phyloP scores from a whole-genome alignment of 2,797 vertebrate genomes.

The Semotilus atromaculatus region DNA sequence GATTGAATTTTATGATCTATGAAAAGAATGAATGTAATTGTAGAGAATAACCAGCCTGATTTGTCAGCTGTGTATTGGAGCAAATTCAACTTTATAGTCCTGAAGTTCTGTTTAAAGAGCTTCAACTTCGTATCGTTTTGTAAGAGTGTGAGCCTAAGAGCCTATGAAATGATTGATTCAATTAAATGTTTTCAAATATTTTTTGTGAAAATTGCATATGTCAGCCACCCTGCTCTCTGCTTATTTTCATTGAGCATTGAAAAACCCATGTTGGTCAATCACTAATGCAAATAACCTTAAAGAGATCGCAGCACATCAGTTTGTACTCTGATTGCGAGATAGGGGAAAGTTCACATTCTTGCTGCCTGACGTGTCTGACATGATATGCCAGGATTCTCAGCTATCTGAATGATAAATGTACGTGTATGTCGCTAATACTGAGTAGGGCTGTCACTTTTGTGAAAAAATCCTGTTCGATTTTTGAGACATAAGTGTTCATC shows the following conservation, averaged over 20 bases:
- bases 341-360: slow-evolving; percentile 43
- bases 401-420: slow-evolving; percentile 4
- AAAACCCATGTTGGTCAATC: background rate
- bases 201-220: background rate
- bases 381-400: slow-evolving; percentile 13
- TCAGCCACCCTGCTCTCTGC: background rate
- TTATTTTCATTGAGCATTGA: background rate
- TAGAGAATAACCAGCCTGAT: background rate
- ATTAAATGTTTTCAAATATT: background rate
- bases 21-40: background rate
- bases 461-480: no score
- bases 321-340: slow-evolving; percentile 24
- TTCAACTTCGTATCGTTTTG: background rate
- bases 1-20: slow-evolving; percentile 18
- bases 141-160: background rate
- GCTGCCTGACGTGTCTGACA: slow-evolving; percentile 4
- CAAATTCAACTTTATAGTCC: background rate
- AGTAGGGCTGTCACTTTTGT: no score
- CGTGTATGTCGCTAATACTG: background rate
- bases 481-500: no score
- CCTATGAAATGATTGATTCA: background rate
- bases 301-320: background rate
- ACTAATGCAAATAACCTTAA: slow-evolving; percentile 8
- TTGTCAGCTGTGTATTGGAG: background rate
- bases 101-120: background rate